Conservation (phyloP, 2,113 vertebrate species). For the Grammatotria lemairii region DNA sequence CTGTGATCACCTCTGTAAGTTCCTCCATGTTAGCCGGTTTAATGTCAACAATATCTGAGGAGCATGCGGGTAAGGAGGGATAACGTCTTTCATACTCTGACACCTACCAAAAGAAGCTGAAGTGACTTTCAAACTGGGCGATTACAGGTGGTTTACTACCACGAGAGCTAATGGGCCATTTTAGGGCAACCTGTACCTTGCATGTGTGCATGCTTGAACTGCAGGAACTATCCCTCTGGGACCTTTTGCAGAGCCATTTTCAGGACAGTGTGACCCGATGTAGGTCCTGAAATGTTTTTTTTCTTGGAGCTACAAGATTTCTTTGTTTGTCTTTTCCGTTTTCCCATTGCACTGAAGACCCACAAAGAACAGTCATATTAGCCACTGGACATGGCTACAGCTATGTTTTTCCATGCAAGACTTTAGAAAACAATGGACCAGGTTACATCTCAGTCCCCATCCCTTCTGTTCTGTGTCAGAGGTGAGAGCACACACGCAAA, state of each 20-base stretch:
- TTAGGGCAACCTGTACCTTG: not conserved
- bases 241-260: not conserved
- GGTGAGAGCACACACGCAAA: not conserved
- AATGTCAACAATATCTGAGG: slow-evolving; percentile 93
- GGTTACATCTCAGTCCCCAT: not conserved
- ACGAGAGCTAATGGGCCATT: not conserved
- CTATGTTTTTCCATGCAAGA: not conserved
- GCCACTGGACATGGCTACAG: not conserved
- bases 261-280: not conserved
- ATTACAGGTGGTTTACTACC: not conserved
- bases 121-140: not conserved
- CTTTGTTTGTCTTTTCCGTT: not conserved
- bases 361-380: not conserved
- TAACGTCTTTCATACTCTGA: not conserved
- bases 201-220: not conserved
- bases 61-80: slow-evolving; percentile 33
- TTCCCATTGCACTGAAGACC: not conserved
- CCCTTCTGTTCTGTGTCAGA: not conserved
- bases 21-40: slow-evolving; percentile 99
- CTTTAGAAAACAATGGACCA: not conserved
- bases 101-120: not conserved
- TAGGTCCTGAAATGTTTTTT: not conserved
- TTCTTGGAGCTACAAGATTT: not conserved
- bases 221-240: not conserved
- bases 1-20: slow-evolving; percentile 96